Percentiles rank a stretch among this genome's conserved stretches.
Evolutionary conservation across 2,888 invertebrate genomes (phyloP).

Genomic region (Cosmia pyralina): DNA sequence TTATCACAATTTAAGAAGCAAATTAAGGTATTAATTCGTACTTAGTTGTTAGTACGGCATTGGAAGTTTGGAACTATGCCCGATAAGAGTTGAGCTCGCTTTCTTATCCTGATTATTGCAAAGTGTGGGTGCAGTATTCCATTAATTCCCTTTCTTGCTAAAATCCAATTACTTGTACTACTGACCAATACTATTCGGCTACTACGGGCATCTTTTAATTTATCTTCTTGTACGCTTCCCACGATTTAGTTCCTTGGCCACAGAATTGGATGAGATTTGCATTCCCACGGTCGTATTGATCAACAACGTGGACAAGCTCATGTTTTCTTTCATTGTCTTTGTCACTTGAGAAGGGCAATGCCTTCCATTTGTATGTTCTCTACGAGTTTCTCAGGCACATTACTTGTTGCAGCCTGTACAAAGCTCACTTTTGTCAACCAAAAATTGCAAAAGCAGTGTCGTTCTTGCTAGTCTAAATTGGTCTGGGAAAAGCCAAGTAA

Average conservation of each 20-base stretch:
- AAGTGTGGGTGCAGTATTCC: neutral
- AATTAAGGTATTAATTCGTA: conserved; percentile 22
- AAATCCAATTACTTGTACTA: neutral
- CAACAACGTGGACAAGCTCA: conserved; percentile 45
- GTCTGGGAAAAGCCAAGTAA: neutral
- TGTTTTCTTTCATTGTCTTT: conserved; percentile 51
- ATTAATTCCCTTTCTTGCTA: neutral
- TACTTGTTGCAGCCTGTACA: conserved; percentile 3
- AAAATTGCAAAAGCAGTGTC: conserved; percentile 6
- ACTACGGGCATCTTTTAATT: conserved; percentile 5
- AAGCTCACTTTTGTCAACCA: conserved; percentile 5
- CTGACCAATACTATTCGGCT: neutral
- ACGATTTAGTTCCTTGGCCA: neutral
- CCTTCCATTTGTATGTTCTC: conserved; percentile 15
- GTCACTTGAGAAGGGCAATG: conserved; percentile 16
- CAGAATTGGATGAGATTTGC: conserved; percentile 13
- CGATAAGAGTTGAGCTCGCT: conserved; percentile 23
- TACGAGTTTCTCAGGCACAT: conserved; percentile 28
- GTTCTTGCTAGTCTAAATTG: neutral
- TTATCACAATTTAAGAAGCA: conserved; percentile 24
- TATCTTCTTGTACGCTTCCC: neutral
- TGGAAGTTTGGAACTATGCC: conserved; percentile 28
- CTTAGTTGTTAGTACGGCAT: conserved; percentile 2
- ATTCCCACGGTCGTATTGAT: conserved; percentile 55
- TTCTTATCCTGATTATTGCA: conserved; percentile 25